phyloP scores from a whole-genome alignment of 2,888 invertebrate genomes.

The Cephus runcator region DNA sequence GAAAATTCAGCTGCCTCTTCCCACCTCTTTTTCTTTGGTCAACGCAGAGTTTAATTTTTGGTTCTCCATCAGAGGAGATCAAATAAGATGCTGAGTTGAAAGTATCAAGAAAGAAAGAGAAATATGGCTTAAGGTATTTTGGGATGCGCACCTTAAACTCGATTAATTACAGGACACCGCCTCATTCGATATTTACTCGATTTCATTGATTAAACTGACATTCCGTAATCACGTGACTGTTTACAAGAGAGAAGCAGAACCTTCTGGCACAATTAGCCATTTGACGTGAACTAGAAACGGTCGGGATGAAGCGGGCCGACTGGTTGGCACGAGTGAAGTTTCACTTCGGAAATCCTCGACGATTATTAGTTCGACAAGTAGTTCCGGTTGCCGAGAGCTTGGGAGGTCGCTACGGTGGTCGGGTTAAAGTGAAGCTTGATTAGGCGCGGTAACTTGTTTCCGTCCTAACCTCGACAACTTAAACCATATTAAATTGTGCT shows the following conservation, averaged over 20 bases:
- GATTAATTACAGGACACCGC: not conserved
- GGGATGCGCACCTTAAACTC: not conserved
- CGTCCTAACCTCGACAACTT: slow-evolving; percentile 48
- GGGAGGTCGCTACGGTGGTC: slow-evolving; percentile 29
- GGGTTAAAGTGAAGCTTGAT: slow-evolving; percentile 59
- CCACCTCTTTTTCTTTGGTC: not conserved
- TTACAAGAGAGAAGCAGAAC: not conserved
- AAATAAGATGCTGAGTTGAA: not conserved
- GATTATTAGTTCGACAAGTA: slow-evolving; percentile 63
- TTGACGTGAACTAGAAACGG: not conserved
- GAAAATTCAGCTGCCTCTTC: not conserved
- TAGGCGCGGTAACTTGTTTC: slow-evolving; percentile 58
- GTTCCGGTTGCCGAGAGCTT: slow-evolving; percentile 34
- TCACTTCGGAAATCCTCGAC: slow-evolving; percentile 52
- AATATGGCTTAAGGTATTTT: not conserved
- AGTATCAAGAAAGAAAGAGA: not conserved
- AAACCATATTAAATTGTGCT: slow-evolving; percentile 63
- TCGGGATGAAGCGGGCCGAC: not conserved
- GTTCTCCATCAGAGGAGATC: not conserved
- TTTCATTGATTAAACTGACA: not conserved
- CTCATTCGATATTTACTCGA: not conserved
- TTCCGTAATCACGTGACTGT: not conserved
- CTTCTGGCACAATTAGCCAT: not conserved
- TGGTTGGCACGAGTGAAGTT: slow-evolving; percentile 34
- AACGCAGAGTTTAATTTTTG: not conserved